These are phyloP conservation scores for Watersipora subatra DNA, from an alignment of 1,140 invertebrate species.

Conservation along the genomic window DNA sequence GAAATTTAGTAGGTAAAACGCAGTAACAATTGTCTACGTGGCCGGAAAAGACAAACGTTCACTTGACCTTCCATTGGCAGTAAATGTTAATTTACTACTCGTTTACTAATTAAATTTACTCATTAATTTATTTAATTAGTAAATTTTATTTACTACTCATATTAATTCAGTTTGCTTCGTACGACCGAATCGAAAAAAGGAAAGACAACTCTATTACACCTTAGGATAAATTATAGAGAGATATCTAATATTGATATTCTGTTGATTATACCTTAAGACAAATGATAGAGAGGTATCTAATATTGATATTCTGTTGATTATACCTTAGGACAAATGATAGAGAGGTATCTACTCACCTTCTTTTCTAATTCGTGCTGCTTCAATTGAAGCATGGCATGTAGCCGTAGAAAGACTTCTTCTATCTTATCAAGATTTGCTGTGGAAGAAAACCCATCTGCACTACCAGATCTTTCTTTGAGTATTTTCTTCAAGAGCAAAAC, in stretches of 20 bases:
- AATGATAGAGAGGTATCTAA: background rate
- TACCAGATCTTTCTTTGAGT: too few species aligned
- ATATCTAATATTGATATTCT: background rate
- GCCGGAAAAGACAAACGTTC: too few species aligned
- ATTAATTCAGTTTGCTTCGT: too few species aligned
- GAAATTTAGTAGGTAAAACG: too few species aligned
- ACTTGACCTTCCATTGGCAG: too few species aligned
- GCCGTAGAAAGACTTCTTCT: background rate
- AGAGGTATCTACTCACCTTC: background rate
- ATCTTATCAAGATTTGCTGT: background rate
- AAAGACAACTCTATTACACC: background rate
- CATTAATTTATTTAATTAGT: too few species aligned
- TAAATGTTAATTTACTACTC: too few species aligned
- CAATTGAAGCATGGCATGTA: background rate
- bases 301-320: background rate
- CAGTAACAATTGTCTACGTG: too few species aligned
- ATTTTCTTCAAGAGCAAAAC: too few species aligned
- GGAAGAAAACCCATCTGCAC: background rate
- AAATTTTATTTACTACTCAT: too few species aligned
- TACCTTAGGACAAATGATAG: background rate
- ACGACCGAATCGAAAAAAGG: background rate
- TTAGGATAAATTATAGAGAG: background rate
- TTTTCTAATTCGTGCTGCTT: background rate
- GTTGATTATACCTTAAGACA: background rate
- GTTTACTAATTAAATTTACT: too few species aligned